phyloP scores from a whole-genome alignment of 2,888 invertebrate genomes.

The Dusona sp. region DNA sequence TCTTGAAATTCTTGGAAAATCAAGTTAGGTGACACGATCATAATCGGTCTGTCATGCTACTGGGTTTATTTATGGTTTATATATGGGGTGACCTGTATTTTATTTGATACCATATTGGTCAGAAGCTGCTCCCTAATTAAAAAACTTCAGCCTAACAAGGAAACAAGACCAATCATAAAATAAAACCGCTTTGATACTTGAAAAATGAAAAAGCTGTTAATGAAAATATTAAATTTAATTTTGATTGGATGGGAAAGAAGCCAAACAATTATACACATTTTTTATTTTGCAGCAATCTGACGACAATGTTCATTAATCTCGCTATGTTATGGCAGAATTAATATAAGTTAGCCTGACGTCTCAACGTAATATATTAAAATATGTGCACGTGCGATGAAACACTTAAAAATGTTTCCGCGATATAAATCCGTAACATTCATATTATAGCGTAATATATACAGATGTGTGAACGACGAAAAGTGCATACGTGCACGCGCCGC shows the following conservation, averaged over 20 bases:
- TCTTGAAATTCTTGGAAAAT: constrained; percentile 54
- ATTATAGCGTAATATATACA: constrained; percentile 54
- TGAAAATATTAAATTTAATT: background rate
- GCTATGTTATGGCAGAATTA: background rate
- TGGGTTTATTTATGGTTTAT: background rate
- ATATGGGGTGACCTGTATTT: background rate
- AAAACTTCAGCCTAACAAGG: background rate
- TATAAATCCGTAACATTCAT: constrained; percentile 28
- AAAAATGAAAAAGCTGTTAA: background rate
- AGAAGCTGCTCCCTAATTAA: background rate
- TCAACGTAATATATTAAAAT: constrained; percentile 2
- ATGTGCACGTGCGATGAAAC: constrained; percentile 54
- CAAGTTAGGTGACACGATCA: constrained; percentile 28
- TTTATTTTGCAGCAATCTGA: background rate
- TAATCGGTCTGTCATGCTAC: constrained; percentile 36
- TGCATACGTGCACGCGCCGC: constrained; percentile 59
- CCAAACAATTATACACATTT: background rate
- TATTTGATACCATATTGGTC: background rate
- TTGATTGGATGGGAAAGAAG: background rate
- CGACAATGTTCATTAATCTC: background rate
- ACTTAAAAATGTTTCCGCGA: constrained; percentile 41
- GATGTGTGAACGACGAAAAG: constrained; percentile 36
- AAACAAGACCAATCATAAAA: background rate
- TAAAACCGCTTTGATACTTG: background rate
- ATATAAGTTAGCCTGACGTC: background rate